phyloP scores from a whole-genome alignment of 2,113 vertebrate species.

The Marmota monax region DNA sequence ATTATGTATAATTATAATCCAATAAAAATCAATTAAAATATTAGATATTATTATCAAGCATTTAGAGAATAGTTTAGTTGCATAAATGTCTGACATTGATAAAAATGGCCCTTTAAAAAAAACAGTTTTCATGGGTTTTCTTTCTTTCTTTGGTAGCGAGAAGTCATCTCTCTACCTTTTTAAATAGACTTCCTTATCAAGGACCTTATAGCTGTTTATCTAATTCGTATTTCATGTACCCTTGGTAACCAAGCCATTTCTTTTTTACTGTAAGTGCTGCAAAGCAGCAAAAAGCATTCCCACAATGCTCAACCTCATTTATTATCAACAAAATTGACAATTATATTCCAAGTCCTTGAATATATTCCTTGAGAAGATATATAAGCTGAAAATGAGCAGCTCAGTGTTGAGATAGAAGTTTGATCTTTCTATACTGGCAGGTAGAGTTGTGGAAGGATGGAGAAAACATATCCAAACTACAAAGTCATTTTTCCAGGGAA shows the following conservation, averaged over 20 bases:
- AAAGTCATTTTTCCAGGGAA: constrained; percentile 57
- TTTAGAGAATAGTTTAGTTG: constrained; percentile 9
- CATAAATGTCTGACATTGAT: background rate
- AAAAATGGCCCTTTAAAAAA: background rate
- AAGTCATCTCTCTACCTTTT: constrained; percentile 35
- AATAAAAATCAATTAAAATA: background rate
- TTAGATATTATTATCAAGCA: background rate
- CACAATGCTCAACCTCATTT: constrained; percentile 55
- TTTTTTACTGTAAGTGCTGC: constrained; percentile 60
- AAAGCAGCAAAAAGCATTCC: constrained; percentile 45
- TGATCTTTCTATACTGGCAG: constrained; percentile 63
- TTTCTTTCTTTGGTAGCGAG: background rate
- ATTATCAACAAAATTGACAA: constrained; percentile 73
- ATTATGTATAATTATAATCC: too few relatives aligned
- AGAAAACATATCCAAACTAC: constrained; percentile 65
- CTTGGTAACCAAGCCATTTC: constrained; percentile 7
- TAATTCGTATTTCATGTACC: constrained; percentile 32
- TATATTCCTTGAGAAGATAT: constrained; percentile 71
- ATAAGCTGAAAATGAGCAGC: constrained; percentile 64
- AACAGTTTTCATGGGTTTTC: background rate
- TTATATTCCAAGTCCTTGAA: constrained; percentile 62
- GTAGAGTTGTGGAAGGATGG: constrained; percentile 27
- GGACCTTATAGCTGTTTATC: constrained; percentile 34
- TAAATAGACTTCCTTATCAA: constrained; percentile 60
- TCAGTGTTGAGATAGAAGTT: constrained; percentile 57